These are phyloP conservation scores for Amiota communis DNA, from an alignment of 2,888 invertebrate genomes.

Conservation along the genomic window DNA sequence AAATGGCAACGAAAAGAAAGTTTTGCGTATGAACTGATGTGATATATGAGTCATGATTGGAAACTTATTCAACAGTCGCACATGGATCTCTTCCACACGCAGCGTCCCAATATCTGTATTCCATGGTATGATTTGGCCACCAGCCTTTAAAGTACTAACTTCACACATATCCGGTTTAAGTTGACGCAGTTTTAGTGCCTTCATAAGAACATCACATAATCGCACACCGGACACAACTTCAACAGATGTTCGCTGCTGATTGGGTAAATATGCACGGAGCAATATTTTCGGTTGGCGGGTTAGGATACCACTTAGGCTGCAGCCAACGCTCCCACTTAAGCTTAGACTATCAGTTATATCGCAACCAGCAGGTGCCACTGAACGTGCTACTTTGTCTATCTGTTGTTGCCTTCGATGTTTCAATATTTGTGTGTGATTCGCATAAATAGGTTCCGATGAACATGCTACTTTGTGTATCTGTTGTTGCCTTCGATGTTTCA, in stretches of 20 bases:
- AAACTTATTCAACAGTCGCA: slow-evolving; percentile 90
- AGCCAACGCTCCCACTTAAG: slow-evolving; percentile 27
- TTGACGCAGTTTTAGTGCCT: slow-evolving; percentile 92
- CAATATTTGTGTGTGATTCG: too few species aligned
- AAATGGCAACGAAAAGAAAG: slow-evolving; percentile 96
- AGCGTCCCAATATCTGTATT: slow-evolving; percentile 91
- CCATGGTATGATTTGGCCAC: slow-evolving; percentile 86
- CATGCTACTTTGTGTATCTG: too few species aligned
- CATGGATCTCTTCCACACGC: slow-evolving; percentile 89
- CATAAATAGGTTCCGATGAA: too few species aligned
- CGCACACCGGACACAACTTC: slow-evolving; percentile 88
- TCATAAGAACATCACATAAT: slow-evolving; percentile 89
- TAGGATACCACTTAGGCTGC: slow-evolving; percentile 74
- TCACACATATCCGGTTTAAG: slow-evolving; percentile 93
- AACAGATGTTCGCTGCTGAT: slow-evolving; percentile 94
- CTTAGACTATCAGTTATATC: slow-evolving; percentile 70
- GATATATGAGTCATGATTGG: slow-evolving; percentile 94
- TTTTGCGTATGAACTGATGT: slow-evolving; percentile 96
- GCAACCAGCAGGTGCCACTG: slow-evolving; percentile 18
- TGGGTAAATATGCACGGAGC: slow-evolving; percentile 92
- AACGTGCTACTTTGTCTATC: not conserved
- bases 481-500: too few species aligned
- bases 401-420: too few species aligned
- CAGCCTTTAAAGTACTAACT: slow-evolving; percentile 77
- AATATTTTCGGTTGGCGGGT: slow-evolving; percentile 82